A percentile compares a stretch with the other conserved stretches of the same genome.
phyloP scores from a whole-genome alignment of 2,888 invertebrate species.

The Hermodice carunculata region DNA sequence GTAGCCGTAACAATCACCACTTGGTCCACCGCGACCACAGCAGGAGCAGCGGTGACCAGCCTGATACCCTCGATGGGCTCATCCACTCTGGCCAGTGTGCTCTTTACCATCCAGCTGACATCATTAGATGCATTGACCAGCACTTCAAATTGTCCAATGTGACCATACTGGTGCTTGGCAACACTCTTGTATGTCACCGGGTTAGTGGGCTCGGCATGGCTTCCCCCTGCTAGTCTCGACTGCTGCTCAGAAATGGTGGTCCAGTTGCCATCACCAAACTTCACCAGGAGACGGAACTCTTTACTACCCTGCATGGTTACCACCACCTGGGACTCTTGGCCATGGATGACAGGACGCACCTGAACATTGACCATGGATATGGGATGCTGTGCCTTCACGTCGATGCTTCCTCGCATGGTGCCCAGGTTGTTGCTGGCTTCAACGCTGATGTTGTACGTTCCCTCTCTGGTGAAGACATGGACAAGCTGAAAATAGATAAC shows the following conservation, averaged over 20 bases:
- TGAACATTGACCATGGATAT: neutral
- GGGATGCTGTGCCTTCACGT: slow-evolving; percentile 37
- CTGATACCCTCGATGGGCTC: slow-evolving; percentile 25
- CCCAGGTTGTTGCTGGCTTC: slow-evolving; percentile 57
- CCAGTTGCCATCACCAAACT: slow-evolving; percentile 5
- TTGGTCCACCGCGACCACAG: slow-evolving; percentile 10
- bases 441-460: slow-evolving; percentile 50
- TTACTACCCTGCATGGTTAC: slow-evolving; percentile 1
- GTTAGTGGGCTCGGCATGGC: neutral
- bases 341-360: slow-evolving; percentile 1
- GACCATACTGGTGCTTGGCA: neutral
- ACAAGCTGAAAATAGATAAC: slow-evolving; percentile 8
- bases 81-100: slow-evolving; percentile 5
- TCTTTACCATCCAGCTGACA: slow-evolving; percentile 9
- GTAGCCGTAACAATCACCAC: slow-evolving; percentile 43
- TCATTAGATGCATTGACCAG: slow-evolving; percentile 22
- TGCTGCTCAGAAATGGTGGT: neutral
- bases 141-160: slow-evolving; percentile 13
- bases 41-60: neutral
- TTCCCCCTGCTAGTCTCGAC: neutral
- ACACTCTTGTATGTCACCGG: neutral
- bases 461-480: slow-evolving; percentile 42
- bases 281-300: neutral
- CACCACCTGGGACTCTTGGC: neutral
- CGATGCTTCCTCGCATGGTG: slow-evolving; percentile 35